Evolutionary conservation across 2,888 invertebrate species (phyloP), one percentile per base, ranked within the genome.

Genomic region (Anthophora plumipes): DNA sequence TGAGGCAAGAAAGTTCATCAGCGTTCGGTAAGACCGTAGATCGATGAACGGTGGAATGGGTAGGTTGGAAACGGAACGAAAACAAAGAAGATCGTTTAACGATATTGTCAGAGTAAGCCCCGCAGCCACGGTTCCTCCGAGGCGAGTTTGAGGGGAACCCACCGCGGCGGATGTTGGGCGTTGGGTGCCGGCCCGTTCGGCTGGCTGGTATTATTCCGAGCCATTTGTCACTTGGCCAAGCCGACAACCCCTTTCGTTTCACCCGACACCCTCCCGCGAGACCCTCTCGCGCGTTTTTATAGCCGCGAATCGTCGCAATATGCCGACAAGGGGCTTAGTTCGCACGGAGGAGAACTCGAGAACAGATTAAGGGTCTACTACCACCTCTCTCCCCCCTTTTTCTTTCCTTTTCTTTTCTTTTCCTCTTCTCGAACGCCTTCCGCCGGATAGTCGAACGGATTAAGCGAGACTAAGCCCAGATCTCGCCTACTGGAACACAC

Each of bases 291-390:
- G 85, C 90, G 89, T 92, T 93, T 92, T 93, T 92, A 93, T 92
- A 92, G 92, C 91, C 92, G 91, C 92, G 93, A 92, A 93, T 93
- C 91, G 91, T 86, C 88, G 92, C 92, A 93, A 93, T 93, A 93
- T 93, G 93, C 92, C 92, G 92, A 93, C 93, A 92, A 93, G 91
- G 90, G 91, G 91, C 90, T 92, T 92, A 92, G 57, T 66, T 71
- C 78, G 66, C 63, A 78, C 70, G 41, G 60, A 39, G 31, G 78
- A 83, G 85, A 88, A 88, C 85, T 87, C 83, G 86, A 88, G 88
- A 82, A 88, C 87, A 89, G 92, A 92, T 92, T 92, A 92, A 92
- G 92, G 91, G 92, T 92, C 91, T 90, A 91, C 88, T 83, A 87
- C 87, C 82, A 85, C n/a, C 39, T 66, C 20, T 12, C 11, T 64